Percentiles rank a stretch among this genome's conserved stretches.
Evolutionary conservation across 2,888 invertebrate genomes (phyloP).

Genomic region (Vesta saturnalis): DNA sequence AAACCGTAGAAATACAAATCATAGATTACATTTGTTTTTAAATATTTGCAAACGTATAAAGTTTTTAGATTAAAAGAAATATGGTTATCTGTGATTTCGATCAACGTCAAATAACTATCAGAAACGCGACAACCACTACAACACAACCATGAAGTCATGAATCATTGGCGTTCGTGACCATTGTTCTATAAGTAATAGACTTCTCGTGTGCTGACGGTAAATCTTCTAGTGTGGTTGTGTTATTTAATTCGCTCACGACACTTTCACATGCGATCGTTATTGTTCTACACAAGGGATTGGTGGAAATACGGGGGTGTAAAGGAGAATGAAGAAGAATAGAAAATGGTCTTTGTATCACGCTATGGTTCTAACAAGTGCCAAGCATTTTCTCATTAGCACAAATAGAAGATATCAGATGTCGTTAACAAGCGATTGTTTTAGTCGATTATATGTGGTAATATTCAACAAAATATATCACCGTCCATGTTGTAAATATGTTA

Average conservation of each 20-base stretch:
- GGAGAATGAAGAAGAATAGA: constrained; percentile 6
- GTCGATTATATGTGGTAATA: background rate
- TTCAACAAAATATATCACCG: background rate
- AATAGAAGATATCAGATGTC: constrained; percentile 15
- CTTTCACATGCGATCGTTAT: constrained; percentile 53
- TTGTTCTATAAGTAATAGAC: constrained; percentile 57
- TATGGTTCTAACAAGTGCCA: constrained; percentile 30
- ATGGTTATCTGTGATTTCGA: constrained; percentile 16
- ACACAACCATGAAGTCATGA: constrained; percentile 48
- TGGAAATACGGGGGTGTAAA: constrained; percentile 1
- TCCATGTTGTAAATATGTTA: no score
- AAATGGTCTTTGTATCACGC: constrained; percentile 20
- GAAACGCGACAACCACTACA: constrained; percentile 37
- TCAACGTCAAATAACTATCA: constrained; percentile 47
- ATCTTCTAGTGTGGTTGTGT: constrained; percentile 52
- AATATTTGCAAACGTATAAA: background rate
- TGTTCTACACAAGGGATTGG: constrained; percentile 36
- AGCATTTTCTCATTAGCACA: constrained; percentile 26
- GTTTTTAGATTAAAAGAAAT: background rate
- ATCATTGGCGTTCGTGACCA: constrained; percentile 57
- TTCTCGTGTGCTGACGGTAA: constrained; percentile 54
- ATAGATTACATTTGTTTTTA: background rate
- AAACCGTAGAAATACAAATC: background rate
- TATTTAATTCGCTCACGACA: constrained; percentile 58
- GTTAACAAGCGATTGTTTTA: constrained; percentile 13